Base-by-base conservation (phyloP, 1,140 invertebrate genomes). In the Drosophila willistoni region DNA sequence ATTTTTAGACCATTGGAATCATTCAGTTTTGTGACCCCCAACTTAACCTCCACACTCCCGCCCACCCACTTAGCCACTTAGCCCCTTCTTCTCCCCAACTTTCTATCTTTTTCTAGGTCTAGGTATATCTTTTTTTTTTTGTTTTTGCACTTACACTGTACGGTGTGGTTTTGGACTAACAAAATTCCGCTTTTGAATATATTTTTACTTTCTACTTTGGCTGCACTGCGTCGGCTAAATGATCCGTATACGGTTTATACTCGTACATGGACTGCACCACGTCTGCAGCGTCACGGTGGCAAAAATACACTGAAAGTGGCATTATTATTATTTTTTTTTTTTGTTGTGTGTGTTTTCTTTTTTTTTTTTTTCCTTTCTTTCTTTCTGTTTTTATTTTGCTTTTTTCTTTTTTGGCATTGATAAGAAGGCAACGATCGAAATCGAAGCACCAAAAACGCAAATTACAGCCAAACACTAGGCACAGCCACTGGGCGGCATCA, bases 341-440 rank as follows among this genome's bases (percentile, higher is more conserved):
- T 84, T 83, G 77, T 87, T 29, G 29, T 29, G 29, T 29, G 29
- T 68, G 83, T 71, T 65, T 74, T 81, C 74, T 69, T 82, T 87
- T 83, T 77, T 77, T 73, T 87, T 87, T 80, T 66, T 83, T 69
- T 79, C 69, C 70, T 81, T 0, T 34, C 0, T 12, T 36, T 68
- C 12, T 36, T 36, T 68, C 12, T 39, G 36, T 13, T 39, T 39
- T 39, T 39, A 39, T 39, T 39, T 39, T 39, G 36, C 34, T 82
- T 87, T 87, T 80, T 77, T 77, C 83, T 89, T 81, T 69, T 89
- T 71, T 66, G 75, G 87, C 80, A 86, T 86, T 87, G 83, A 86
- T 86, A 86, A 87, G 84, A 68, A 77, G 74, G 63, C 78, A 65
- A 60, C 75, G 73, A 64, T 59, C 36, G 74, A 79, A 79, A 79